Base-by-base conservation (phyloP, 1,140 invertebrate genomes). In the Halesus radiatus region DNA sequence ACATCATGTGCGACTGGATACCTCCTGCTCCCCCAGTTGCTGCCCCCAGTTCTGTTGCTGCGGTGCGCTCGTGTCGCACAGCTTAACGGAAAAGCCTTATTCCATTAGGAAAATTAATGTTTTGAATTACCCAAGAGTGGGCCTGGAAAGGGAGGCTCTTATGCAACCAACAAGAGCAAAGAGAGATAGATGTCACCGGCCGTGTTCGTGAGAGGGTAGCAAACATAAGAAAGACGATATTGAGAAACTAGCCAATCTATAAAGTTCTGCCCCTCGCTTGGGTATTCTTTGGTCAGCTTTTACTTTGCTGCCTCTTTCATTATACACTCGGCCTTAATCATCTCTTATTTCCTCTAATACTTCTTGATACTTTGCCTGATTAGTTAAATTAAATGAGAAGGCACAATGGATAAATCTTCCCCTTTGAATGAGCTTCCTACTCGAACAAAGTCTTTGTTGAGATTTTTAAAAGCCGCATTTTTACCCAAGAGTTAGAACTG, bases 71-170 rank as follows among this genome's bases (percentile, higher is more conserved):
- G 84, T 85, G 85, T 87, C 85, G 84, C 85, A 80, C 81, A 84
- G 85, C 86, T 87, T 85, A 87, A 84, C 85, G 80, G 76, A 76
- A 80, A 84, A 87, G 85, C 84, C 85, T 88, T 87, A 88, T 85
- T 88, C 88, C 88, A 89, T 89, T 89, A 89, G 85, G 86, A 87
- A 88, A 89, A 89, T 89, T 88, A 89, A 89, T 88, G 87, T 88
- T 88, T 88, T 85, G 87, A 87, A 84, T 85, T 85, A 84, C 83
- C 83, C 82, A 68, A 64, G 83, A 82, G 81, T 80, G 81, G 78
- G 64, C 45, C 56, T 22, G 18, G 76, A 77, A 68, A 73, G 76
- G 76, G 75, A 78, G 72, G 50, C 50, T 45, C 58, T 73, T 75
- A 79, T 73, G 73, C 78, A 77, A 76, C 50, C 54, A 70, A 29